Evolutionary conservation across 2,797 vertebrate species (phyloP), one percentile per base, ranked within the genome.

Genomic region (Chromobotia macracanthus): DNA sequence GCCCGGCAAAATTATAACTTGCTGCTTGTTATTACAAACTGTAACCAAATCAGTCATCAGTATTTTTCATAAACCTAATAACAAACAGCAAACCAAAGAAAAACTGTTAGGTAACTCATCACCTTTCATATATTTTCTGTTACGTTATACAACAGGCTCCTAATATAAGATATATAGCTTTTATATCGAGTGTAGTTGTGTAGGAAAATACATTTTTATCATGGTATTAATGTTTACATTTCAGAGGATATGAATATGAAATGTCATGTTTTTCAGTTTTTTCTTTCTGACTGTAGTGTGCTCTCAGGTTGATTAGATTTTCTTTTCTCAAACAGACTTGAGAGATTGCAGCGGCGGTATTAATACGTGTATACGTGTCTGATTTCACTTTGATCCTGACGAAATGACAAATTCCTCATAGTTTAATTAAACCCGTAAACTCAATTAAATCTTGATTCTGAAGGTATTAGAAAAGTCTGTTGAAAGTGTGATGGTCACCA

Each of bases 401-500:
- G 89, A 89, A 84, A 89, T 90, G 89, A 91, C 80, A 78, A 82
- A 83, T 79, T 88, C 87, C 88, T 91, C 90, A 88, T 50, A 68
- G 58, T 71, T 80, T 70, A 21, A 48, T 80, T 75, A 6, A 50
- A 74, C 28, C 63, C 18, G 3, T 53, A 63, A 70, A 63, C 13
- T 31, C 35, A 56, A 31, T 72, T 12, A 6, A 46, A 28, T 68
- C 16, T 4, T 15, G 7, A 44, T 31, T 48, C 15, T 44, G 15
- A 19, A 41, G 12, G 31, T 53, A 21, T 46, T 48, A 66, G 13
- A 73, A 7, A 51, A 51, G 50, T n/a, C 4, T 51, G 50, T 51
- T 51, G 19, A 56, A 8, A 2, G 19, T n/a, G 51, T n/a, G n/a
- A 53, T 8, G 9, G 18, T 12, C 51, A 53, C 6, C 1, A n/a